Conservation (phyloP, 2,113 vertebrate genomes). For the Nannospalax galili region DNA sequence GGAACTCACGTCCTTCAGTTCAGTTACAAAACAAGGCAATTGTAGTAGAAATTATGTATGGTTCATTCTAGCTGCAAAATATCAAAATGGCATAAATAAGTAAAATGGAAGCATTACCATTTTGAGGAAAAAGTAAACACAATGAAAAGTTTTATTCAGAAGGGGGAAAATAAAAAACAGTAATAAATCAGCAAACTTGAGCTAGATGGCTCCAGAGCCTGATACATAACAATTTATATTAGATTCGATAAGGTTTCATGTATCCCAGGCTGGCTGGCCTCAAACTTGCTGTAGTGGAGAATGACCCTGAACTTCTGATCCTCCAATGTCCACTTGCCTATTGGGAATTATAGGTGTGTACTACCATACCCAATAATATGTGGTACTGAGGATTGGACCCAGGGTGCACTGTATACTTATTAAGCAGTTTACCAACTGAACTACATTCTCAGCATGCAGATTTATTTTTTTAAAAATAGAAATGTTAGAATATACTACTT, state of each 20-base stretch:
- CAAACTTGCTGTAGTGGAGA: background rate
- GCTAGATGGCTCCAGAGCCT: background rate
- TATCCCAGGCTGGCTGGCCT: background rate
- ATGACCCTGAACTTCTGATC: background rate
- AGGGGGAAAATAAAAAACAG: background rate
- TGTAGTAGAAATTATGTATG: background rate
- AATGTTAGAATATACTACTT: constrained; percentile 9
- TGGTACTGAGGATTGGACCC: background rate
- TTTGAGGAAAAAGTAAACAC: background rate
- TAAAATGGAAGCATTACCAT: background rate
- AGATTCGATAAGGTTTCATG: background rate
- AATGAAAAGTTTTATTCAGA: background rate
- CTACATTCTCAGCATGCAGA: background rate
- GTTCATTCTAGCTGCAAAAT: background rate
- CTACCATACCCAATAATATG: background rate
- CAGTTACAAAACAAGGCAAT: background rate
- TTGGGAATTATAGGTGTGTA: background rate
- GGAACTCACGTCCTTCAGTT: background rate
- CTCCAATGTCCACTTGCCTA: background rate
- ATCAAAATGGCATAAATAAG: background rate
- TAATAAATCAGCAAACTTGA: too few species aligned
- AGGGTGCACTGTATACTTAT: too few species aligned
- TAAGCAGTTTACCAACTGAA: background rate
- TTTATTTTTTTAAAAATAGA: background rate
- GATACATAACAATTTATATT: background rate